Conservation (phyloP, 2,113 vertebrate species). For the Echinops telfairi region DNA sequence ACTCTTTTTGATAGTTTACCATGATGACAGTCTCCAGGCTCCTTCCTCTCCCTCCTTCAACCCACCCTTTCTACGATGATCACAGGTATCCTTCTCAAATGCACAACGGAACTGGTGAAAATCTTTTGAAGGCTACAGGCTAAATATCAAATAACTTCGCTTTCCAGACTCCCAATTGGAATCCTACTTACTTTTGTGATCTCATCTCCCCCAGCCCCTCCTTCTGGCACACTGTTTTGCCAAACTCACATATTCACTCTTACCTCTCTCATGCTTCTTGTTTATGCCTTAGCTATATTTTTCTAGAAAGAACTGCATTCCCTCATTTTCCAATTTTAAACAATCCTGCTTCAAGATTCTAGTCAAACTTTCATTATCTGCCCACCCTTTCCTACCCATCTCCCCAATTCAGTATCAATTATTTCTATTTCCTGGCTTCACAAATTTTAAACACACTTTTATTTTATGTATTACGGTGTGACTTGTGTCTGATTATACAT, state of each 20-base stretch:
- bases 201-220: not conserved
- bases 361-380: not conserved
- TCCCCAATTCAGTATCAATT: not conserved
- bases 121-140: too few relatives aligned
- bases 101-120: too few relatives aligned
- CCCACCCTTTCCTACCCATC: not conserved
- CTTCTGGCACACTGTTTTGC: not conserved
- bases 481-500: not conserved
- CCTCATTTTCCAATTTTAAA: not conserved
- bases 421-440: not conserved
- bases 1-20: too few relatives aligned
- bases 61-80: too few relatives aligned
- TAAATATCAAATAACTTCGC: not conserved
- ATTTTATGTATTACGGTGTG: not conserved
- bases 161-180: not conserved
- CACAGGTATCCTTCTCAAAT: too few relatives aligned
- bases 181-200: fast-evolving
- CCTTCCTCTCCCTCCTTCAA: too few relatives aligned
- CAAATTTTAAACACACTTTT: not conserved
- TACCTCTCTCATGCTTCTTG: not conserved
- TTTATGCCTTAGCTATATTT: not conserved
- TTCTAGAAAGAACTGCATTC: not conserved
- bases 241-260: not conserved
- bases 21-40: too few relatives aligned
- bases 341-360: not conserved